Conservation (phyloP, 53 echinoderm and acorn worm species). For the Stichopus horrens region DNA sequence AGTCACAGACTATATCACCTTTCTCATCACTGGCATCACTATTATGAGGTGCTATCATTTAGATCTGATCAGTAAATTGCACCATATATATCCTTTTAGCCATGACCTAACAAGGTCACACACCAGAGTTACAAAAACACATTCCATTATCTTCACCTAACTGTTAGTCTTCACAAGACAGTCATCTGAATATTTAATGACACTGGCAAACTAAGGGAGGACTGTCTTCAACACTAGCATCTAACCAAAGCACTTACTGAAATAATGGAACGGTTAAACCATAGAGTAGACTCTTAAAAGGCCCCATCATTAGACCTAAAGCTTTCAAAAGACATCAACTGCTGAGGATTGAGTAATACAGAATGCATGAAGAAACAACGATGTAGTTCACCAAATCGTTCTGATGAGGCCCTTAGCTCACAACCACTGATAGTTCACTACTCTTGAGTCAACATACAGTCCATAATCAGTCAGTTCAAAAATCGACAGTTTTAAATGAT, state of each 20-base stretch:
- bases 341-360: not conserved
- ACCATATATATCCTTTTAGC: not conserved
- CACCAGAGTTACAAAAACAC: not conserved
- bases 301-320: conserved; percentile 10
- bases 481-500: no score
- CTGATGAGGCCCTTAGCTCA: not conserved
- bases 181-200: not conserved
- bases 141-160: not conserved
- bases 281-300: not conserved
- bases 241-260: conserved; percentile 6
- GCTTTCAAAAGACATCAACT: not conserved
- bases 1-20: no score
- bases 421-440: not conserved
- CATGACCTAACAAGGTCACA: not conserved
- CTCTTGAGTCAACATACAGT: no score
- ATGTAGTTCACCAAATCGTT: not conserved
- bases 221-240: not conserved
- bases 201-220: not conserved
- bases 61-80: not conserved
- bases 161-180: not conserved
- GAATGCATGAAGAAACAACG: not conserved
- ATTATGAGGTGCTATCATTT: no score
- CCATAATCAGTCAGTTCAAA: no score
- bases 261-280: not conserved
- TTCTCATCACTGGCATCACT: no score